Conservation (phyloP, 1,140 invertebrate species). For the Hirudo medicinalis region DNA sequence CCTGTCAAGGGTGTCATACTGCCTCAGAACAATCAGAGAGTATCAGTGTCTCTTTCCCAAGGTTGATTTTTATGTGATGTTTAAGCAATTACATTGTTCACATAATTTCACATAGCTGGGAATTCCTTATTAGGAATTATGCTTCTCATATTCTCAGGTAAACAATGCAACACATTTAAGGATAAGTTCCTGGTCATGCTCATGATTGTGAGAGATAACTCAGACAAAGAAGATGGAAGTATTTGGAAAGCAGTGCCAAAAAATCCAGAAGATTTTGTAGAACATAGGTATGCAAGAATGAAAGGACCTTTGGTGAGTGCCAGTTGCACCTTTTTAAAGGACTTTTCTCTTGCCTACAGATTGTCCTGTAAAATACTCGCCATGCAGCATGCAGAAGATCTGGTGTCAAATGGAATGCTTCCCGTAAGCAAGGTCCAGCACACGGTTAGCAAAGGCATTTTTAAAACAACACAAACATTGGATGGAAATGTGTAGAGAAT, state of each 20-base stretch:
- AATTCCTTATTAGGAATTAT: background rate
- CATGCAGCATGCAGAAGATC: background rate
- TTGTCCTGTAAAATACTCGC: background rate
- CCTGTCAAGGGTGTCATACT: conserved; percentile 63
- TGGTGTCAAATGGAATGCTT: background rate
- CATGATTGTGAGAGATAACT: background rate
- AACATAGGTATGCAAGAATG: background rate
- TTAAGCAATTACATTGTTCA: background rate
- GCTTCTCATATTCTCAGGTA: conserved; percentile 29
- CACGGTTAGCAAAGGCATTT: background rate
- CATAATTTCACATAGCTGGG: too few relatives aligned
- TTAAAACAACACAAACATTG: background rate
- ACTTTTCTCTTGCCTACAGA: background rate
- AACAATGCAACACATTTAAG: conserved; percentile 32
- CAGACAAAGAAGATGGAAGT: background rate
- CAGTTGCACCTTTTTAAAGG: background rate
- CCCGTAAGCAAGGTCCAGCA: background rate
- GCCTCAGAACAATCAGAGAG: conserved; percentile 32
- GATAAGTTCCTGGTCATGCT: background rate
- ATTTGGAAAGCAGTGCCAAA: background rate
- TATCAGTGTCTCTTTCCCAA: background rate
- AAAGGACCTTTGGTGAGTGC: background rate
- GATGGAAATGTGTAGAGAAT: too few relatives aligned
- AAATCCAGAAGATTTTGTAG: conserved; percentile 2
- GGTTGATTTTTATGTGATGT: background rate